A percentile compares a stretch with the other conserved stretches of the same genome.
Conservation (phyloP, 2,113 vertebrate species). For the Xenus cinereus region DNA sequence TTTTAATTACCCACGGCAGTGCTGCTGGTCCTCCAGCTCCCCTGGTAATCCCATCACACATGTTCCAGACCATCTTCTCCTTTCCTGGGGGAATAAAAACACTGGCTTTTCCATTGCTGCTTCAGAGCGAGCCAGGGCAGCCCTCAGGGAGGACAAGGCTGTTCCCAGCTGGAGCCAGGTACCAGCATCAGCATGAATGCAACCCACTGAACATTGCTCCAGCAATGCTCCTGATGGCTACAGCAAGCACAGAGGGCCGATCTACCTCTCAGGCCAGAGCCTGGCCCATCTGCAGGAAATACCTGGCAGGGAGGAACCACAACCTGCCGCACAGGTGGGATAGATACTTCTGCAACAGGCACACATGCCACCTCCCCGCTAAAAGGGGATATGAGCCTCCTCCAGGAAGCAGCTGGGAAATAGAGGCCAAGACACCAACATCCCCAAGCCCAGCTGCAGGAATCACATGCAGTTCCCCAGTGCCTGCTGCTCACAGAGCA, state of each 20-base stretch:
- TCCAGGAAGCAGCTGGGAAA: background rate
- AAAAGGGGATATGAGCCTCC: background rate
- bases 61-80: background rate
- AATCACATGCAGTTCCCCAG: background rate
- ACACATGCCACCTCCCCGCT: accelerated
- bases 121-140: accelerated
- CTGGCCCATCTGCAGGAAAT: background rate
- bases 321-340: background rate
- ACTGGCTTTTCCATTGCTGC: background rate
- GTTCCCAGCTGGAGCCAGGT: background rate
- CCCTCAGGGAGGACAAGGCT: background rate
- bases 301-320: background rate
- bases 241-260: background rate
- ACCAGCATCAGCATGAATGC: background rate
- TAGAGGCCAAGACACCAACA: accelerated
- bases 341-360: background rate
- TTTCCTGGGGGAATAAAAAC: background rate
- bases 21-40: background rate
- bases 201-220: background rate
- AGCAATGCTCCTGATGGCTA: background rate
- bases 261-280: background rate
- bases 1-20: background rate
- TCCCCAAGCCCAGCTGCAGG: background rate
- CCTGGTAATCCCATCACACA: background rate
- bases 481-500: background rate